These are phyloP conservation scores for Morelia viridis DNA, from an alignment of 2,797 vertebrate genomes.

Conservation along the genomic window DNA sequence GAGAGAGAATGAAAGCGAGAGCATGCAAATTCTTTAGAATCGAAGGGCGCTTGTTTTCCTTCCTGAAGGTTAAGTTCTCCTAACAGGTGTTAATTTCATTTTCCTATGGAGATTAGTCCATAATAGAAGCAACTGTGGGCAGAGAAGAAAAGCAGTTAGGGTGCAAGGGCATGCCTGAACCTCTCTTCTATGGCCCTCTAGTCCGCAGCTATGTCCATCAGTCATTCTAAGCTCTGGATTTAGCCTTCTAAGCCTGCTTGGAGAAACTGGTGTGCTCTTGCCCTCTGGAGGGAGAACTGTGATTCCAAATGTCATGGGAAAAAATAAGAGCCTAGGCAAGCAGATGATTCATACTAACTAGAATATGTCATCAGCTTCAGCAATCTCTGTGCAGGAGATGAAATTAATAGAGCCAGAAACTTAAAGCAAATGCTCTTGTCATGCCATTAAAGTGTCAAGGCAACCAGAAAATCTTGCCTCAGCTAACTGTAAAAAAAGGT, in stretches of 20 bases:
- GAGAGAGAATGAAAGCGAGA: neutral
- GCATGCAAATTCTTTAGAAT: constrained; percentile 48
- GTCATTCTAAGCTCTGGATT: constrained; percentile 63
- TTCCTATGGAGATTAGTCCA: constrained; percentile 72
- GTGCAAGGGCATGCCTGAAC: constrained; percentile 57
- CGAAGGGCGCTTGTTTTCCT: constrained; percentile 69
- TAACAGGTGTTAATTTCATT: constrained; percentile 77
- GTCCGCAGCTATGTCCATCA: constrained; percentile 61
- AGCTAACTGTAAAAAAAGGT: constrained; percentile 70
- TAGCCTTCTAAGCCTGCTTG: constrained; percentile 60
- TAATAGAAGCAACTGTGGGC: constrained; percentile 70
- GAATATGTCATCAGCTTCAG: constrained; percentile 70
- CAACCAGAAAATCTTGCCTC: constrained; percentile 66
- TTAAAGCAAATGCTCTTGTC: constrained; percentile 72
- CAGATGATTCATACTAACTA: constrained; percentile 68
- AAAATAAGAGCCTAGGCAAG: constrained; percentile 67
- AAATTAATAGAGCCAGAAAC: constrained; percentile 72
- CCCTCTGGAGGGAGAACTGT: constrained; percentile 47
- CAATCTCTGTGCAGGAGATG: constrained; percentile 58
- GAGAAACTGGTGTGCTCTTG: constrained; percentile 52
- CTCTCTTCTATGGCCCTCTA: constrained; percentile 35
- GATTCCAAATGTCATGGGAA: constrained; percentile 64
- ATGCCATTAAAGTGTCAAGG: constrained; percentile 72
- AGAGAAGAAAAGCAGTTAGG: constrained; percentile 68
- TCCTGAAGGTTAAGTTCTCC: constrained; percentile 71